phyloP scores from a whole-genome alignment of 2,113 vertebrate genomes.

The Scortum barcoo region DNA sequence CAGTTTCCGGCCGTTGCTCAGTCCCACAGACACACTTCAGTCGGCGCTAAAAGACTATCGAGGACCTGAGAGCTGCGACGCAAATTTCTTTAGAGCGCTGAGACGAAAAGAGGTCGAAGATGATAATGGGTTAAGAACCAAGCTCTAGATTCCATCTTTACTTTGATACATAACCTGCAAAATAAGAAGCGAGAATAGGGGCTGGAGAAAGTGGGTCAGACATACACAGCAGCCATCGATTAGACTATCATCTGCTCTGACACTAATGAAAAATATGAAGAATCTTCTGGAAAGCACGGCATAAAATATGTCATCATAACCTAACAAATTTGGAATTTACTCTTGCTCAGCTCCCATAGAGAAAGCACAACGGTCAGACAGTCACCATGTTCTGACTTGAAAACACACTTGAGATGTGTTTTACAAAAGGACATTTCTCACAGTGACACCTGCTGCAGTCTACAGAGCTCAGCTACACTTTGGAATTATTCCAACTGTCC shows the following conservation, averaged over 20 bases:
- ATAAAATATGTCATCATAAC: conserved; percentile 15
- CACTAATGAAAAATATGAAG: conserved; percentile 7
- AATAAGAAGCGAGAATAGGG: conserved; percentile 16
- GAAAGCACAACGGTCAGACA: no score
- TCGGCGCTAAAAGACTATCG: neutral
- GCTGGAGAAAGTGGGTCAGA: conserved; percentile 55
- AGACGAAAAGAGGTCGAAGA: conserved; percentile 12
- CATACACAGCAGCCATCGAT: conserved; percentile 30
- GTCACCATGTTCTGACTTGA: neutral
- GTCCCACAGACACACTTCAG: neutral
- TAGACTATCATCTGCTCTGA: conserved; percentile 23
- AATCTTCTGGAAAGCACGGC: conserved; percentile 12
- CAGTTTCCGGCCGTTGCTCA: neutral
- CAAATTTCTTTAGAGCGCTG: neutral
- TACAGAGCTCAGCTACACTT: neutral
- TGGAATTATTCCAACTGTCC: conserved; percentile 1
- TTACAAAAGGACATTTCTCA: neutral
- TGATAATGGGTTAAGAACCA: neutral
- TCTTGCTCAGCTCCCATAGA: no score
- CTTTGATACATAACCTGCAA: conserved; percentile 9
- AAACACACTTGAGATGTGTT: neutral
- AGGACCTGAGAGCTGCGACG: neutral
- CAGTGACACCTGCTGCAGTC: conserved; percentile 6
- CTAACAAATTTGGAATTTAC: neutral
- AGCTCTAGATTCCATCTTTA: neutral